phyloP scores from a whole-genome alignment of 2,113 vertebrate species.

The Pluvialis apricaria region DNA sequence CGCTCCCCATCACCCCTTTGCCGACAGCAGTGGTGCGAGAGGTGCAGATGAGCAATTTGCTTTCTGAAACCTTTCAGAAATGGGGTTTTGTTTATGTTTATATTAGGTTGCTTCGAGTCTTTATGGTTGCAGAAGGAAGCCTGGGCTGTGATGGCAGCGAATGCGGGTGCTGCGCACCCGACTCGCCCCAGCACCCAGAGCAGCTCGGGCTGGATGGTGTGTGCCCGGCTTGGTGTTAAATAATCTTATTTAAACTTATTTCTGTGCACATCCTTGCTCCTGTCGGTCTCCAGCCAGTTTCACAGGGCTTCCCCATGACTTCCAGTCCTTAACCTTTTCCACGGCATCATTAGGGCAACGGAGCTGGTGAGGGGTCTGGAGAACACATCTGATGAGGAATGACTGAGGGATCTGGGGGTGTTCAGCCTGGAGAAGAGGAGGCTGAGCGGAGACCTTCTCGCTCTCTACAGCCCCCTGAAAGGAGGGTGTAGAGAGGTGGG shows the following conservation, averaged over 20 bases:
- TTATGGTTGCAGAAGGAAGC: background rate
- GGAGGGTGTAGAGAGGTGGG: no score
- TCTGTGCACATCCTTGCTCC: background rate
- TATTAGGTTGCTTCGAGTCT: background rate
- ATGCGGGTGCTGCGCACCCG: accelerated
- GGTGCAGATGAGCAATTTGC: background rate
- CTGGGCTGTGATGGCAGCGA: background rate
- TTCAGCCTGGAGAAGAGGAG: no score
- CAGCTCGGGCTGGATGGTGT: background rate
- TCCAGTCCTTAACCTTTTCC: background rate
- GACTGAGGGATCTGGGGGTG: no score
- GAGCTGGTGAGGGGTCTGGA: no score
- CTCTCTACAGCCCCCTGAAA: no score
- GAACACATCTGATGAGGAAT: no score
- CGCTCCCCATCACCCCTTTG: background rate
- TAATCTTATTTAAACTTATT: background rate
- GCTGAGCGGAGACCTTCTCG: no score
- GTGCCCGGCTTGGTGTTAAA: background rate
- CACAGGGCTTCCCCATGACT: background rate
- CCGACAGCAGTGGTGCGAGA: accelerated
- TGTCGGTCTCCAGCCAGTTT: accelerated
- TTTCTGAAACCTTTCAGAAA: no score
- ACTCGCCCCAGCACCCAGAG: background rate
- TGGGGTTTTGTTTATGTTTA: background rate
- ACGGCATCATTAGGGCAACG: no score